Conservation (phyloP, 2,797 vertebrate species). For the Falco peregrinus region DNA sequence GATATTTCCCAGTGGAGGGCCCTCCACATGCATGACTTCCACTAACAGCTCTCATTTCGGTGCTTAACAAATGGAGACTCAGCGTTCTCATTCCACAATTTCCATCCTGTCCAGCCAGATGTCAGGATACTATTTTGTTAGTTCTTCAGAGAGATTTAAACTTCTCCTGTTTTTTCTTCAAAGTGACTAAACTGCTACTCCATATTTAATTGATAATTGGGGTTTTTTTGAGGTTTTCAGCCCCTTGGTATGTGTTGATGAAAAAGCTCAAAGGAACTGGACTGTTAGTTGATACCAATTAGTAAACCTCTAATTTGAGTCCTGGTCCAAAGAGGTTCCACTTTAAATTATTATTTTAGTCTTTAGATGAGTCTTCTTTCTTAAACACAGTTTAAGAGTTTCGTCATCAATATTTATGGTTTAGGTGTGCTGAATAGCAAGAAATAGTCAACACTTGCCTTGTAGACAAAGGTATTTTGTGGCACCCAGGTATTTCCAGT, state of each 20-base stretch:
- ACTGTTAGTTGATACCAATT: not conserved
- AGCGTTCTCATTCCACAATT: not conserved
- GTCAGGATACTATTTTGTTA: not conserved
- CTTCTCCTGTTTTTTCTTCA: not conserved
- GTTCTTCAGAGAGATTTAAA: not conserved
- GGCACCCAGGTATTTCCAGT: not conserved
- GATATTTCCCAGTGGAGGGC: not conserved
- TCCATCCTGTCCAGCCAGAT: not conserved
- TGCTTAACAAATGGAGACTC: not conserved
- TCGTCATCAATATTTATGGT: not conserved
- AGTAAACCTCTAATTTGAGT: not conserved
- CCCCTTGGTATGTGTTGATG: not conserved
- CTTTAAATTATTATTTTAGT: not conserved
- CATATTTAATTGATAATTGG: not conserved
- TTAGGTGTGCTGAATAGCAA: not conserved
- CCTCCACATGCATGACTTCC: not conserved
- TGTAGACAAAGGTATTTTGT: not conserved
- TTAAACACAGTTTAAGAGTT: not conserved
- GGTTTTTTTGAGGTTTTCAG: not conserved
- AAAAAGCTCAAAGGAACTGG: not conserved
- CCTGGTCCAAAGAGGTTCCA: not conserved
- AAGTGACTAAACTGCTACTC: not conserved
- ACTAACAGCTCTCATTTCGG: not conserved
- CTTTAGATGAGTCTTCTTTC: not conserved
- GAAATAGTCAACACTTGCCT: not conserved